Percentiles rank a stretch among this genome's conserved stretches.
phyloP scores from a whole-genome alignment of 2,797 vertebrate genomes.

The Chaunax sp. region DNA sequence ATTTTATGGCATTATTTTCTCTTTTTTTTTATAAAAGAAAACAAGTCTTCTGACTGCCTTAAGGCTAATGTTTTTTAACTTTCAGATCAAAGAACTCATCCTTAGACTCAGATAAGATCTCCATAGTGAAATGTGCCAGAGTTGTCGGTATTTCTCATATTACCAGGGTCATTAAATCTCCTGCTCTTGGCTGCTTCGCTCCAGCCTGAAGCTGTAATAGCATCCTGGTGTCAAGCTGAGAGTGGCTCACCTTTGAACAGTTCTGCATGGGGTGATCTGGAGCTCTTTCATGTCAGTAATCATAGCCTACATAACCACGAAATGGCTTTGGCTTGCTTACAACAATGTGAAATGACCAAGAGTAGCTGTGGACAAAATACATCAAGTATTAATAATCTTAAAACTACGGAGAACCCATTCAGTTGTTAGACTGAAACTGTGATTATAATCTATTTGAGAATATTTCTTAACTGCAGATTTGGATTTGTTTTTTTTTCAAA shows the following conservation, averaged over 20 bases:
- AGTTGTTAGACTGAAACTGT: too few relatives aligned
- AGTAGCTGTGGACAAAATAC: slow-evolving; percentile 20
- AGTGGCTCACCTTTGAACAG: slow-evolving; percentile 68
- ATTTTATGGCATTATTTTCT: slow-evolving; percentile 2
- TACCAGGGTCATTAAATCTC: slow-evolving; percentile 58
- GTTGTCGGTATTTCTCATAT: slow-evolving; percentile 44
- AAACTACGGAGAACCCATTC: background rate
- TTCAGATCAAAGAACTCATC: slow-evolving; percentile 36
- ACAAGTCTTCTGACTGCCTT: background rate
- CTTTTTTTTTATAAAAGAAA: slow-evolving; percentile 3
- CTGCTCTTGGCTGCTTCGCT: slow-evolving; percentile 39
- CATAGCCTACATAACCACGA: slow-evolving; percentile 54
- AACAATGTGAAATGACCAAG: slow-evolving; percentile 27
- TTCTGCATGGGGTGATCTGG: slow-evolving; percentile 37
- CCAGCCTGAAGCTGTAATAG: slow-evolving; percentile 56
- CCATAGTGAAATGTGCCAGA: slow-evolving; percentile 31
- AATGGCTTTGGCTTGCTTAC: slow-evolving; percentile 37
- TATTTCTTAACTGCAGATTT: too few relatives aligned
- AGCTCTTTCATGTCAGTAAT: slow-evolving; percentile 69
- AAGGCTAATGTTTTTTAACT: slow-evolving; percentile 17
- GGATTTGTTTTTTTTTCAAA: background rate
- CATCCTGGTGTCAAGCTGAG: slow-evolving; percentile 61
- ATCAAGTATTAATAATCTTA: background rate
- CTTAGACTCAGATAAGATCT: slow-evolving; percentile 9
- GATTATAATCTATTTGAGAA: too few relatives aligned